Evolutionary conservation across 2,113 vertebrate genomes (phyloP).

Genomic region (Aphyosemion australe): DNA sequence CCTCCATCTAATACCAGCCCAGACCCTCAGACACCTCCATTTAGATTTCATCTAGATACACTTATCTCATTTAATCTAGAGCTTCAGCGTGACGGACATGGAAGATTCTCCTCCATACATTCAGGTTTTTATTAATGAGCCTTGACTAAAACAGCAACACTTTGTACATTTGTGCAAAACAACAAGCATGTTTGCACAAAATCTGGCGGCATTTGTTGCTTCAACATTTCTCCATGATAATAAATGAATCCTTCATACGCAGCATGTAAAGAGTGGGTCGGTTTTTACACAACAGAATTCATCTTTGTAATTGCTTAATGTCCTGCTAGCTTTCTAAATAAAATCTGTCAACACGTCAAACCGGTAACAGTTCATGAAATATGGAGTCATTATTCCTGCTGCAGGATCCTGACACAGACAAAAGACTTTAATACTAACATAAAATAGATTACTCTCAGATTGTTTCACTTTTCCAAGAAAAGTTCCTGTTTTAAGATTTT

Average conservation of each 20-base stretch:
- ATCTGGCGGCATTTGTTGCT: too few species aligned
- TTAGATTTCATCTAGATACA: slow-evolving; percentile 84
- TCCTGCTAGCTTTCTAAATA: too few species aligned
- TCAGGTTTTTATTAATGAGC: background rate
- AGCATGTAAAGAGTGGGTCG: background rate
- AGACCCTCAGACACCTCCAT: slow-evolving; percentile 75
- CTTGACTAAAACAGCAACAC: too few species aligned
- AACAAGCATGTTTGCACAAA: too few species aligned
- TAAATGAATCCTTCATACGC: background rate
- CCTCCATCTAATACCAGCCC: slow-evolving; percentile 52
- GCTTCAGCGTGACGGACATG: slow-evolving; percentile 60
- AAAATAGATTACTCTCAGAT: too few species aligned
- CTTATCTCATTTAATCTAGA: slow-evolving; percentile 60
- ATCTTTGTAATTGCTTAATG: background rate
- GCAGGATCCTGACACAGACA: too few species aligned
- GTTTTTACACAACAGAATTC: background rate
- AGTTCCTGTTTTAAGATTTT: too few species aligned
- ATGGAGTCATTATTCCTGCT: too few species aligned
- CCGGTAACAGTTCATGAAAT: too few species aligned
- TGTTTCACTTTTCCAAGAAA: too few species aligned
- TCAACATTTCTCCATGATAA: background rate
- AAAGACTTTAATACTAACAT: too few species aligned
- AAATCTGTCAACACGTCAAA: background rate
- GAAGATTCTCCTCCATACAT: slow-evolving; percentile 21
- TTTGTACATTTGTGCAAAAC: background rate